These are phyloP conservation scores for Pseudeuparius sepicola DNA, from an alignment of 2,888 invertebrate species.

Conservation along the genomic window DNA sequence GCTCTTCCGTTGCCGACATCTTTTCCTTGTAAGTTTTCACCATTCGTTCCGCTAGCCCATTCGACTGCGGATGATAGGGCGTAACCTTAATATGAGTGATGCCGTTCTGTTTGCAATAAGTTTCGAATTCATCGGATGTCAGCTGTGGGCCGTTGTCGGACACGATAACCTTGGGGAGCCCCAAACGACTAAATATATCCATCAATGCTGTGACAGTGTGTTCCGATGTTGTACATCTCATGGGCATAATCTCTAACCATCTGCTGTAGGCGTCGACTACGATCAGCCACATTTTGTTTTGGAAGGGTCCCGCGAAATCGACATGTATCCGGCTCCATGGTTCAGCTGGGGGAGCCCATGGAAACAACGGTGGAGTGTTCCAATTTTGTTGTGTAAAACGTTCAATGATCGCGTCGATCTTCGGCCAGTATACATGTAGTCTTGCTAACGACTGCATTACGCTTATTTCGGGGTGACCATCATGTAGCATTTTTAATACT, in stretches of 20 bases:
- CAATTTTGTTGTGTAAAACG: too few relatives aligned
- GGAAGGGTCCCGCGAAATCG: constrained; percentile 19
- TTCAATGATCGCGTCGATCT: too few relatives aligned
- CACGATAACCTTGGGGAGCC: constrained; percentile 25
- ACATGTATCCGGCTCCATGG: constrained; percentile 19
- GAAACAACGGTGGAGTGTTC: constrained; percentile 18
- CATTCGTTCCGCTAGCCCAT: constrained; percentile 18
- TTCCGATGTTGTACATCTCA: constrained; percentile 19
- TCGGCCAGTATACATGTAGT: too few relatives aligned
- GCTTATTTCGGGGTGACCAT: too few relatives aligned
- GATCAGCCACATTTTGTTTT: constrained; percentile 27
- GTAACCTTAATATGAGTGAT: constrained; percentile 14
- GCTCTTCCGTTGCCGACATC: constrained; percentile 10
- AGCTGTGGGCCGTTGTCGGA: constrained; percentile 27
- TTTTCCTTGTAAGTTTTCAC: constrained; percentile 18
- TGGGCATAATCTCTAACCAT: constrained; percentile 16
- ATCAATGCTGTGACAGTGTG: constrained; percentile 17
- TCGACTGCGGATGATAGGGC: constrained; percentile 20
- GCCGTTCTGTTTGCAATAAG: constrained; percentile 13
- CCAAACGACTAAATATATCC: constrained; percentile 22
- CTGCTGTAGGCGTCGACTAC: constrained; percentile 15
- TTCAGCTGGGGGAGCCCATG: constrained; percentile 19
- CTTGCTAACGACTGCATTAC: too few relatives aligned
- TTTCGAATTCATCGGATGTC: constrained; percentile 23
- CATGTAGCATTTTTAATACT: too few relatives aligned